Evolutionary conservation across 2,113 vertebrate genomes (phyloP).

Genomic region (Menidia beryllina): DNA sequence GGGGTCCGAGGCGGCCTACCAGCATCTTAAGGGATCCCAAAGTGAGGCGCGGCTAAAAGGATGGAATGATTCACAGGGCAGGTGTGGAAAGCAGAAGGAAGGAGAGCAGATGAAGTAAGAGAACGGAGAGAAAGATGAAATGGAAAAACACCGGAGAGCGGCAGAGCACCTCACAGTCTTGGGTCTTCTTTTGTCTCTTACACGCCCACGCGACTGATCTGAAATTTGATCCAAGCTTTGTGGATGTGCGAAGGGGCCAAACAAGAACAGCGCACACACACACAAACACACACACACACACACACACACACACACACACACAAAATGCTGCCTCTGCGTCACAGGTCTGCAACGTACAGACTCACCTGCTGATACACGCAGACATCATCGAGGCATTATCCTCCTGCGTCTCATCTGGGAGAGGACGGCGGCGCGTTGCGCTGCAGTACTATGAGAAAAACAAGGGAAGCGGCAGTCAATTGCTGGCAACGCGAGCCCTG

Average conservation of each 20-base stretch:
- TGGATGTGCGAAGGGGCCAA: conserved; percentile 34
- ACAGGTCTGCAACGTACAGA: not conserved
- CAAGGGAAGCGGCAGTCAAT: conserved; percentile 60
- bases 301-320: too few species aligned
- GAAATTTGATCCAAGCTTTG: conserved; percentile 53
- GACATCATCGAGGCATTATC: not conserved
- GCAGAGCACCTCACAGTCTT: conserved; percentile 29
- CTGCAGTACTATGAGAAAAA: conserved; percentile 41
- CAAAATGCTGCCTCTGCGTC: conserved; percentile 13
- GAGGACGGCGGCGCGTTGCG: not conserved
- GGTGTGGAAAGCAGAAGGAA: conserved; percentile 12
- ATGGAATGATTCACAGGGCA: conserved; percentile 20
- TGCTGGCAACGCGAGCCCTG: conserved; percentile 52
- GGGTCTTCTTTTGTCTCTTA: conserved; percentile 33
- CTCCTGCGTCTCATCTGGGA: conserved; percentile 6
- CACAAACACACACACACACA: too few species aligned
- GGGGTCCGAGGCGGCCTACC: not conserved
- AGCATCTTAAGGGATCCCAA: not conserved
- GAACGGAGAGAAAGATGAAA: conserved; percentile 32
- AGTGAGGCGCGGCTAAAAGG: not conserved
- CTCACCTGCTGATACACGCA: conserved; percentile 52
- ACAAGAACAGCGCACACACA: conserved; percentile 27
- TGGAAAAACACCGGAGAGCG: conserved; percentile 55
- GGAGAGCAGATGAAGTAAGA: conserved; percentile 15
- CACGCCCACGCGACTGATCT: conserved; percentile 51